These are phyloP conservation scores for Cantharis rustica DNA, from an alignment of 2,888 invertebrate genomes.

Conservation along the genomic window DNA sequence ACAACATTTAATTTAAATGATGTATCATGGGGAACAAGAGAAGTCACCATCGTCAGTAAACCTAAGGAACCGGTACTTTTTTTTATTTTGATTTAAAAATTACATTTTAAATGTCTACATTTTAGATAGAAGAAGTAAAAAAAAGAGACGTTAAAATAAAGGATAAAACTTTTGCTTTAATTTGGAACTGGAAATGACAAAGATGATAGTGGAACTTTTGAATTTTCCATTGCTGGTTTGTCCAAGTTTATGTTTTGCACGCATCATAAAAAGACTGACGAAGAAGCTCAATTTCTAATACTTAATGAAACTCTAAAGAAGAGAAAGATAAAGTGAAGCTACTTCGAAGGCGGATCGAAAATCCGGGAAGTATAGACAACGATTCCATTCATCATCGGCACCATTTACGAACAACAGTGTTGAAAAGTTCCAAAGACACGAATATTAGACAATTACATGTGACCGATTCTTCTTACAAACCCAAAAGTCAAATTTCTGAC, in stretches of 20 bases:
- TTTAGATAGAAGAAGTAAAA: conserved; percentile 66
- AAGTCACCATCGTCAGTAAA: conserved; percentile 60
- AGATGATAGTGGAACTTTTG: conserved; percentile 58
- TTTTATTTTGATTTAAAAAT: not conserved
- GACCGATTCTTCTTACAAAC: conserved; percentile 56
- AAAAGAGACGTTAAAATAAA: conserved; percentile 68
- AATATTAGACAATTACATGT: conserved; percentile 36
- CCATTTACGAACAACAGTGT: conserved; percentile 49
- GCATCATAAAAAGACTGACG: conserved; percentile 54
- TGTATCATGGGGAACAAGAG: conserved; percentile 93
- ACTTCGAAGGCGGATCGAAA: conserved; percentile 8
- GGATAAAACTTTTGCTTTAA: conserved; percentile 48
- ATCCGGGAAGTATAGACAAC: conserved; percentile 4
- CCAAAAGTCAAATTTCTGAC: conserved; percentile 65
- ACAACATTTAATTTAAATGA: conserved; percentile 95
- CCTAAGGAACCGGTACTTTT: conserved; percentile 33
- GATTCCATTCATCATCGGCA: not conserved
- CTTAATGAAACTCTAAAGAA: conserved; percentile 30
- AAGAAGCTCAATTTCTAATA: conserved; percentile 54
- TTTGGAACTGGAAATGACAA: conserved; percentile 40
- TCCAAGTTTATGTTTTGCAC: conserved; percentile 62
- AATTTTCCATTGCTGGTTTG: conserved; percentile 60
- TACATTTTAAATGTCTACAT: not conserved
- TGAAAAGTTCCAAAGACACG: conserved; percentile 39
- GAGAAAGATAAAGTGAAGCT: conserved; percentile 18